Evolutionary conservation across 2,113 vertebrate genomes (phyloP).

Genomic region (Megaleporinus macrocephalus): DNA sequence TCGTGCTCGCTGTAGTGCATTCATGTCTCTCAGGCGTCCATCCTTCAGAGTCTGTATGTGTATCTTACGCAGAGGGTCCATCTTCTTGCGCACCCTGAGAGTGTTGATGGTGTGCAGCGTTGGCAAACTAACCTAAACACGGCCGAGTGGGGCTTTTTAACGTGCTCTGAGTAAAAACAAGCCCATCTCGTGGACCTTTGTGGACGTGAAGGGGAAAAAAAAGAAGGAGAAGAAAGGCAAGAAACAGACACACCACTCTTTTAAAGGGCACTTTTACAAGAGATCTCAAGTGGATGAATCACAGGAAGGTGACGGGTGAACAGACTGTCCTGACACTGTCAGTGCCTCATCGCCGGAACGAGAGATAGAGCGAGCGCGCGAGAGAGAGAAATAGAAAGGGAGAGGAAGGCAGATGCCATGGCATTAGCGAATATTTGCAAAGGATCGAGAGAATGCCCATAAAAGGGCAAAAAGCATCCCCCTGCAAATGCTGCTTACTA

Average conservation of each 20-base stretch:
- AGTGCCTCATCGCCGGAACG: slow-evolving; percentile 58
- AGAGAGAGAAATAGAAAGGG: slow-evolving; percentile 62
- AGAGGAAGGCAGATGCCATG: slow-evolving; percentile 64
- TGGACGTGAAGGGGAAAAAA: slow-evolving; percentile 29
- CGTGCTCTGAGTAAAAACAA: slow-evolving; percentile 67
- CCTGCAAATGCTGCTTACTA: slow-evolving; percentile 74
- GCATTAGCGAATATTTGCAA: slow-evolving; percentile 74
- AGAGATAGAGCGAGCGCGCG: slow-evolving; percentile 66
- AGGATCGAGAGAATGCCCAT: slow-evolving; percentile 78
- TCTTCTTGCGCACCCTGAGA: slow-evolving; percentile 35
- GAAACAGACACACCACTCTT: slow-evolving; percentile 52
- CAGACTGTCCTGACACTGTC: slow-evolving; percentile 45
- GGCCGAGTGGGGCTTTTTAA: slow-evolving; percentile 68
- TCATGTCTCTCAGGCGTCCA: neutral
- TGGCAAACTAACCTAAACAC: slow-evolving; percentile 68
- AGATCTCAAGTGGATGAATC: slow-evolving; percentile 56
- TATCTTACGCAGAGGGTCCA: slow-evolving; percentile 25
- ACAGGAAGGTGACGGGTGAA: slow-evolving; percentile 48
- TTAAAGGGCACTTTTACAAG: slow-evolving; percentile 65
- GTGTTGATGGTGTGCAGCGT: slow-evolving; percentile 25
- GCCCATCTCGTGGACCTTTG: slow-evolving; percentile 53
- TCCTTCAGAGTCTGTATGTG: slow-evolving; percentile 38
- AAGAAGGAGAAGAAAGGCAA: neutral
- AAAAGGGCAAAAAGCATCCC: slow-evolving; percentile 72
- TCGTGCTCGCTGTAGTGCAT: neutral